Evolutionary conservation across 2,797 vertebrate genomes (phyloP), one percentile per base, ranked within the genome.

Genomic region (Lindbergichthys nudifrons): DNA sequence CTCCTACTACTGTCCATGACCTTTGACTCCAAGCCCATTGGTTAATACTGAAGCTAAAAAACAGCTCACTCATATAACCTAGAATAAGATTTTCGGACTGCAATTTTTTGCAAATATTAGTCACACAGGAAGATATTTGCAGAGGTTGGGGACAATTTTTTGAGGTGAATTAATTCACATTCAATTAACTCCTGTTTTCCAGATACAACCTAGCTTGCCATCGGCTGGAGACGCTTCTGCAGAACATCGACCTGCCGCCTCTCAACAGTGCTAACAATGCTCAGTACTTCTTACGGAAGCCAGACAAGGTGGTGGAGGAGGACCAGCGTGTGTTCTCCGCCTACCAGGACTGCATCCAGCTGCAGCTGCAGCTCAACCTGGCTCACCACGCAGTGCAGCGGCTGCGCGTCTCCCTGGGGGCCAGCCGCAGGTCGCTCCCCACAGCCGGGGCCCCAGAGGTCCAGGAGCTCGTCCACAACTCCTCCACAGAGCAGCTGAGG

Each of bases 161-260:
- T 36, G 19, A 0, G 9, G 1, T 5, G 32, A 26, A 32, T 32
- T 56, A 2, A n/a, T 54, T 56, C 15, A 12, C 8, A 56, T 43
- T 56, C n/a, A 1, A 3, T 36, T 1, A n/a, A 46, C 19, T 70
- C 4, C 13, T 68, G 0, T 30, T 71, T 1, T 43, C 10, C 72
- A 99, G 98, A 85, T 99, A 99, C 82, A 99, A 99, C 82, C 95
- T 99, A 74, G 98, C 98, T 43, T 99, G 98, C 91, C 98, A 99
- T 89, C 95, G 98, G 10, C 92, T 99, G 81, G 98, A 99, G 95
- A 98, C 97, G 5, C 96, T 99, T 21, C 91, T 99, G 59, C 98
- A 99, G 92, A 99, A 96, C 89, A 98, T 99, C 36, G 98, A 99
- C 89, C 94, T 99, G 77, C 98, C 98, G 0, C 98, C 98, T 5